These are phyloP conservation scores for Dicentrarchus labrax DNA, from an alignment of 2,113 vertebrate species.

Conservation along the genomic window DNA sequence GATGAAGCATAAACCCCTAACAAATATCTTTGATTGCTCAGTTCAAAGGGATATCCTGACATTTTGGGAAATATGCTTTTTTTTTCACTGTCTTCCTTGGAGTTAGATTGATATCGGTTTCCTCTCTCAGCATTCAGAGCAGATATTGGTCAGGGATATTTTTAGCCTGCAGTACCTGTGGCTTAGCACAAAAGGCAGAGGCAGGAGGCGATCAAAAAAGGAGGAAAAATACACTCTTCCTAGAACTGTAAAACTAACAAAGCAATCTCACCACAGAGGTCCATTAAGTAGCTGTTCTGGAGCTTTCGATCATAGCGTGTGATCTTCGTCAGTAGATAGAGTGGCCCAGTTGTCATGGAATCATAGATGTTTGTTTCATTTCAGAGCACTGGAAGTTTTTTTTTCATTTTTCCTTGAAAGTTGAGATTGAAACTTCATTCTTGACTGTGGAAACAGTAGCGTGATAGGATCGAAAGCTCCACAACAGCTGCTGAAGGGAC, in stretches of 20 bases:
- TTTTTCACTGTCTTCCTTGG: slow-evolving; percentile 7
- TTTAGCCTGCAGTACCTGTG: background rate
- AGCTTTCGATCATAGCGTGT: background rate
- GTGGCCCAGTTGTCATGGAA: background rate
- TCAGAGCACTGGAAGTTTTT: background rate
- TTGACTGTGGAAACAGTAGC: background rate
- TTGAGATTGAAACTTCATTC: background rate
- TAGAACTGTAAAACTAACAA: background rate
- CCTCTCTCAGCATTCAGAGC: slow-evolving; percentile 40
- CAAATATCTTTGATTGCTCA: slow-evolving; percentile 55
- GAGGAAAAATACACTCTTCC: background rate
- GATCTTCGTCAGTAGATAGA: background rate
- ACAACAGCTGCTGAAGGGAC: background rate
- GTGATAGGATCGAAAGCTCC: background rate
- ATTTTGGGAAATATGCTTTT: slow-evolving; percentile 43
- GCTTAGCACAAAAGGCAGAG: background rate
- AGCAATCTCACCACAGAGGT: background rate
- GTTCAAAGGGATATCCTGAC: slow-evolving; percentile 52
- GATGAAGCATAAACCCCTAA: slow-evolving; percentile 33
- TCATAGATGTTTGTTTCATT: background rate
- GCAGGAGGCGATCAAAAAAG: background rate
- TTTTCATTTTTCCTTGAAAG: background rate
- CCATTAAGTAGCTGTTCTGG: background rate
- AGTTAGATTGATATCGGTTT: slow-evolving; percentile 40
- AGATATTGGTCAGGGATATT: slow-evolving; percentile 19